Percentiles rank a stretch among this genome's conserved stretches.
Conservation (phyloP, 2,888 invertebrate species). For the Eupithecia insigniata region DNA sequence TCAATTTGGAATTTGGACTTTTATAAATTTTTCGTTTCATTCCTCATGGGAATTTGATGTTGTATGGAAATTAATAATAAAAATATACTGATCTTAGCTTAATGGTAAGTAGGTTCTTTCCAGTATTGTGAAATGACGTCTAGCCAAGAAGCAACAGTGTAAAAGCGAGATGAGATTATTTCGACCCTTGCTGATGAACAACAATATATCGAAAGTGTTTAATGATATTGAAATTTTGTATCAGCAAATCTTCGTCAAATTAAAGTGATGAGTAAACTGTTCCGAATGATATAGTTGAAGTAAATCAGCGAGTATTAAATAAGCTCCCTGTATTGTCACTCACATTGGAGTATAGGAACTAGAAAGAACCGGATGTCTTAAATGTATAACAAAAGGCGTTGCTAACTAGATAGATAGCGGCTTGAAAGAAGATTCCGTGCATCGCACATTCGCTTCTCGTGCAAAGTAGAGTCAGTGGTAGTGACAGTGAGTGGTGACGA, state of each 20-base stretch:
- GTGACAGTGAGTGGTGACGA: slow-evolving; percentile 79
- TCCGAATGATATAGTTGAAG: slow-evolving; percentile 35
- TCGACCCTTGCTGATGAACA: slow-evolving; percentile 38
- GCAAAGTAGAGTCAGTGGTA: slow-evolving; percentile 78
- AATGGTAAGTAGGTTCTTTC: slow-evolving; percentile 72
- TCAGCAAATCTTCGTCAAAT: slow-evolving; percentile 12
- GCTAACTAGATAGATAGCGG: slow-evolving; percentile 83
- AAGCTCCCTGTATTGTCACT: slow-evolving; percentile 39
- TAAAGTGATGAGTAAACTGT: slow-evolving; percentile 23
- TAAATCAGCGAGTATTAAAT: slow-evolving; percentile 40
- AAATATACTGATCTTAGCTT: slow-evolving; percentile 75
- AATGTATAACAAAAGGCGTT: slow-evolving; percentile 77
- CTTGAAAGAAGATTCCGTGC: slow-evolving; percentile 83
- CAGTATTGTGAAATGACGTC: slow-evolving; percentile 55
- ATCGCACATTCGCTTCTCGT: slow-evolving; percentile 84
- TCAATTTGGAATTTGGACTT: slow-evolving; percentile 61
- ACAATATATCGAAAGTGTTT: slow-evolving; percentile 35
- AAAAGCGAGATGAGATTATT: slow-evolving; percentile 38
- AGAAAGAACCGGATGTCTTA: slow-evolving; percentile 76
- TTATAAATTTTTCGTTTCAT: slow-evolving; percentile 80
- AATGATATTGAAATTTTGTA: slow-evolving; percentile 23
- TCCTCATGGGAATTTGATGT: slow-evolving; percentile 81
- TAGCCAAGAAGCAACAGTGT: slow-evolving; percentile 44
- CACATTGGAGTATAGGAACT: slow-evolving; percentile 48
- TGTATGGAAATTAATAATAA: slow-evolving; percentile 65